These are phyloP conservation scores for Halcyon smyrnensis DNA, from an alignment of 2,797 vertebrate genomes.

Conservation along the genomic window DNA sequence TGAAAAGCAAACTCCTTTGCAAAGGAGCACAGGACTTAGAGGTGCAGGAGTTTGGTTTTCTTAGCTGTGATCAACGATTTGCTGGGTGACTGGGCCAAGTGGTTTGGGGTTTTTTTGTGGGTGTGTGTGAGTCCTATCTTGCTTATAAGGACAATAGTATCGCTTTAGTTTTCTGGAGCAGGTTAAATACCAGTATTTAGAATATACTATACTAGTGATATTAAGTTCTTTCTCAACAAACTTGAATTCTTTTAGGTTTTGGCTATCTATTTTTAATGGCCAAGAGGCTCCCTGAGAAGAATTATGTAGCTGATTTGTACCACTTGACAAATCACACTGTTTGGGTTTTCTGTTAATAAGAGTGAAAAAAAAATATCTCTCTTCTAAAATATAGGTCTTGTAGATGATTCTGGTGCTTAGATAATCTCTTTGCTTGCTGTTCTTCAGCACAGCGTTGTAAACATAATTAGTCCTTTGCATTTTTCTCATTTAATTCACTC, in stretches of 20 bases:
- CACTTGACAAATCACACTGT: constrained; percentile 12
- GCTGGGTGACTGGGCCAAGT: neutral
- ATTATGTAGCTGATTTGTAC: neutral
- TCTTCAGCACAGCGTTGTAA: neutral
- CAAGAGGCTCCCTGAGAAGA: neutral
- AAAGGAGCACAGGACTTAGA: neutral
- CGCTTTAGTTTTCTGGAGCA: neutral
- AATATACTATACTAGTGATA: neutral
- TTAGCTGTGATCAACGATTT: neutral
- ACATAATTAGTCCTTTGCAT: neutral
- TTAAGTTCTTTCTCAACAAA: neutral
- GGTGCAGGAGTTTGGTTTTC: neutral
- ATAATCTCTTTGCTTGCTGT: neutral
- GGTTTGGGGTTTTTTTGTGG: neutral
- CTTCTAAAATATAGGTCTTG: neutral
- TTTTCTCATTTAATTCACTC: constrained; percentile 32
- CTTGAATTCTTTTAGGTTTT: neutral
- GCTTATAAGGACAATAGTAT: neutral
- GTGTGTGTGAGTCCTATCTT: neutral
- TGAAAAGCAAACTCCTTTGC: neutral
- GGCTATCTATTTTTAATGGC: neutral
- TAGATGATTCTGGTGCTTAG: neutral
- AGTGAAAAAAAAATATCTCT: neutral
- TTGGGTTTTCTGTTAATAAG: constrained; percentile 26
- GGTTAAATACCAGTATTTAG: neutral